Base-by-base conservation (phyloP, 2,797 vertebrate genomes). In the Morelia viridis region DNA sequence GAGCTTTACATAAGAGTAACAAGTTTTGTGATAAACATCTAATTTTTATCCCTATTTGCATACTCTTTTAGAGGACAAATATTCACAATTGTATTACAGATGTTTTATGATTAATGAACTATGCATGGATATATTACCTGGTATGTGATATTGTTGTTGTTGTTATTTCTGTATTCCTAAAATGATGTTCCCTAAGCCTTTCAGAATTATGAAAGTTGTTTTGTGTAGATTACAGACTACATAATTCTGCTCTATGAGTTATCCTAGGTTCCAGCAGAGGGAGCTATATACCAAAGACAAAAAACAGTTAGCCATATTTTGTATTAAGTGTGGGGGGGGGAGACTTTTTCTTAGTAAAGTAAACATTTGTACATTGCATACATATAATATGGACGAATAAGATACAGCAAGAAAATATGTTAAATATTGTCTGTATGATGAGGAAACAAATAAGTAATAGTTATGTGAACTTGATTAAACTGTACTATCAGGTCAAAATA, bases 191-290 rank as follows among this genome's bases (percentile, higher is more conserved):
- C 94, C 87, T 80, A 80, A 80, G 1, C 35, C 41, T 88, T 76
- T 89, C 83, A 94, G 92, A 93, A 64, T 3, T 58, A 5, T 85
- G 76, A 1, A 4, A 92, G 84, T 88, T 91, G 17, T 88, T 26
- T 88, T 62, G 87, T 92, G 31, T 86, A 61, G 89, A 90, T 80
- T 92, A n/a, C 85, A 85, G 4, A 60, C 57, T 3, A 7, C n/a
- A 28, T 88, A 94, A 88, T 96, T 50, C 86, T 68, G 24, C 0
- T 91, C 13, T 94, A 92, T 93, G 90, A 91, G 95, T 92, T 89
- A 93, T 5, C 90, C 71, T 91, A 57, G 92, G 28, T 91, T 92
- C 96, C 97, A 89, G 96, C 94, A 97, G 97, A 97, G 96, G 95
- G 96, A 96, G 96, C 95, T 96, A 65, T 91, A 91, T 57, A 92